A percentile compares a stretch with the other conserved stretches of the same genome.
These are phyloP conservation scores for Camelus dromedarius DNA, from an alignment of 2,113 vertebrate species.

Conservation along the genomic window DNA sequence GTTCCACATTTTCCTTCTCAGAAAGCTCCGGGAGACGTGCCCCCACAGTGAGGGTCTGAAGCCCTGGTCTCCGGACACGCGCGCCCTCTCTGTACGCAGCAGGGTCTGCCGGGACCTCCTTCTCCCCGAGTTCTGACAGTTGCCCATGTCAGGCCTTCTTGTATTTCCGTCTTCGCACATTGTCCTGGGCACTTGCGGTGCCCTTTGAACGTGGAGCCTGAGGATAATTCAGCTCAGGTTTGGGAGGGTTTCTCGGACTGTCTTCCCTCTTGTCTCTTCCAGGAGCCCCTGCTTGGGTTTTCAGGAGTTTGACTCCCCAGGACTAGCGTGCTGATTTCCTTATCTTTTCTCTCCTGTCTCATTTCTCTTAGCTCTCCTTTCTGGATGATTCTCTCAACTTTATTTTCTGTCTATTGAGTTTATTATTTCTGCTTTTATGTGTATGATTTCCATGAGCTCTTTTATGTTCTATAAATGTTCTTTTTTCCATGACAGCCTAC, in stretches of 20 bases:
- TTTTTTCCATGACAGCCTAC: neutral
- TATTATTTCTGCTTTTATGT: neutral
- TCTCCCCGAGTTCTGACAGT: neutral
- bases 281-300: neutral
- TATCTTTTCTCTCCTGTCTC: neutral
- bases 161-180: neutral
- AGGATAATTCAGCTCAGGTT: neutral
- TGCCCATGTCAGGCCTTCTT: neutral
- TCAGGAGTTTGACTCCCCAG: neutral
- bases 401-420: neutral
- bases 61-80: neutral
- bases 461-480: neutral
- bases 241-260: neutral
- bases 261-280: neutral
- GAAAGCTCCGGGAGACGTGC: neutral
- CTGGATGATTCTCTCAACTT: neutral
- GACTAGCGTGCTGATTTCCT: neutral
- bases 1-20: neutral
- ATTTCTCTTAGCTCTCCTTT: neutral
- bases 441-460: neutral
- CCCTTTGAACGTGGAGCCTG: neutral
- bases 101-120: neutral
- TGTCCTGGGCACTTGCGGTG: neutral
- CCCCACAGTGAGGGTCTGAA: neutral
- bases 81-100: neutral